These are phyloP conservation scores for Cossypha heuglini DNA, from an alignment of 2,797 vertebrate genomes.

Conservation along the genomic window DNA sequence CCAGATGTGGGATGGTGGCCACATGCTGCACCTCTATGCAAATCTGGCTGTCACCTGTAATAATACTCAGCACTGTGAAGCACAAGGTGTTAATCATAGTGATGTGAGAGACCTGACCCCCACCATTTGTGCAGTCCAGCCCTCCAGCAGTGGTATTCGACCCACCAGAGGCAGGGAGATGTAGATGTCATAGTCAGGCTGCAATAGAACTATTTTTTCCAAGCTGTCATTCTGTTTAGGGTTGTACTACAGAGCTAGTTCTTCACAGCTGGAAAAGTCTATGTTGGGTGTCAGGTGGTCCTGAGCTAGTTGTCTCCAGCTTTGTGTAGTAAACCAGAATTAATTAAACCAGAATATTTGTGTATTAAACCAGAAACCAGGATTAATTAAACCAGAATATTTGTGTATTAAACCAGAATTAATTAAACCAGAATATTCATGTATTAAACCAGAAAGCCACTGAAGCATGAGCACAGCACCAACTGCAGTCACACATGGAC, in stretches of 20 bases:
- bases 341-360: not conserved
- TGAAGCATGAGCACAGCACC: rapidly evolving
- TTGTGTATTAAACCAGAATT: not conserved
- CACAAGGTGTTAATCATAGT: not conserved
- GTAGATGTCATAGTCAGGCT: not conserved
- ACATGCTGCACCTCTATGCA: not conserved
- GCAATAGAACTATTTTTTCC: not conserved
- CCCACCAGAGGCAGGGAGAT: not conserved
- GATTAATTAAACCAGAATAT: not conserved
- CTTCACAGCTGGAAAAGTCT: not conserved
- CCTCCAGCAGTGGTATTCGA: not conserved
- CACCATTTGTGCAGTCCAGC: not conserved
- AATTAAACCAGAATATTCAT: not conserved
- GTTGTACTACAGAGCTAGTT: not conserved
- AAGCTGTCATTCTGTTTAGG: not conserved
- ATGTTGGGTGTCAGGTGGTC: not conserved
- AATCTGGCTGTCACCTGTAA: not conserved
- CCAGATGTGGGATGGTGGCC: not conserved
- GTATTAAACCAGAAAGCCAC: not conserved
- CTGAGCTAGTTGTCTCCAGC: not conserved
- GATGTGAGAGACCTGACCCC: not conserved
- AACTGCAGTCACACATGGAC: not conserved
- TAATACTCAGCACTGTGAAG: not conserved
- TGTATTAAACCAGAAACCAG: not conserved
- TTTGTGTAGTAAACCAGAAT: not conserved